phyloP scores from a whole-genome alignment of 1,140 invertebrate genomes.

The Dysdera silvatica region DNA sequence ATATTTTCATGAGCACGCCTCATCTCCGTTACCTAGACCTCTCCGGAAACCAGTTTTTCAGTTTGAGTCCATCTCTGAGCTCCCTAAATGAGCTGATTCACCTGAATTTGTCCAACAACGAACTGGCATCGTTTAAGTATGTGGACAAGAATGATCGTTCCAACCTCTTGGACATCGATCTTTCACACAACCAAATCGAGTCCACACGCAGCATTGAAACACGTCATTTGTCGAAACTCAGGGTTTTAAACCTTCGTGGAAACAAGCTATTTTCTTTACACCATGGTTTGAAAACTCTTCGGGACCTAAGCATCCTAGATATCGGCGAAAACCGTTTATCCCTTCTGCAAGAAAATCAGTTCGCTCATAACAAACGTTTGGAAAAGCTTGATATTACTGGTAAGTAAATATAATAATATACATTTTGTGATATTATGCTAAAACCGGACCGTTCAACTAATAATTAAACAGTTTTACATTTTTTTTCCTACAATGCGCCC shows the following conservation, averaged over 20 bases:
- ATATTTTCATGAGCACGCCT: constrained; percentile 4
- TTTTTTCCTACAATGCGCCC: too few species aligned
- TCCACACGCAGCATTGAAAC: constrained; percentile 18
- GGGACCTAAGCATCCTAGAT: constrained; percentile 2
- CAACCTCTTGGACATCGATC: constrained; percentile 58
- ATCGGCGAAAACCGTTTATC: constrained; percentile 13
- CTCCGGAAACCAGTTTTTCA: constrained; percentile 12
- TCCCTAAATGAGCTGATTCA: constrained; percentile 11
- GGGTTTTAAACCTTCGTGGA: neutral
- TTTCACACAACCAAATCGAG: constrained; percentile 65
- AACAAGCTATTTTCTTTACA: constrained; percentile 4
- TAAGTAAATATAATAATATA: too few species aligned
- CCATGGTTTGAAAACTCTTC: constrained; percentile 13
- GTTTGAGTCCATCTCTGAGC: neutral
- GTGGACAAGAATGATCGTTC: constrained; percentile 6
- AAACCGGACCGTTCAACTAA: too few species aligned
- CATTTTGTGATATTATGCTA: too few species aligned
- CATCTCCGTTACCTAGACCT: constrained; percentile 8
- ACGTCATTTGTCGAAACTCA: constrained; percentile 11
- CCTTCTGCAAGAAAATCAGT: too few species aligned
- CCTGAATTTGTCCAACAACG: constrained; percentile 22
- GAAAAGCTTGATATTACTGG: too few species aligned
- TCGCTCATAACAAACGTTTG: too few species aligned
- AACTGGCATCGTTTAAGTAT: constrained; percentile 39
- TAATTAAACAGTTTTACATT: too few species aligned